Conservation (phyloP, 64 coral and sea anemone genomes). For the Astreopora myriophthalma region DNA sequence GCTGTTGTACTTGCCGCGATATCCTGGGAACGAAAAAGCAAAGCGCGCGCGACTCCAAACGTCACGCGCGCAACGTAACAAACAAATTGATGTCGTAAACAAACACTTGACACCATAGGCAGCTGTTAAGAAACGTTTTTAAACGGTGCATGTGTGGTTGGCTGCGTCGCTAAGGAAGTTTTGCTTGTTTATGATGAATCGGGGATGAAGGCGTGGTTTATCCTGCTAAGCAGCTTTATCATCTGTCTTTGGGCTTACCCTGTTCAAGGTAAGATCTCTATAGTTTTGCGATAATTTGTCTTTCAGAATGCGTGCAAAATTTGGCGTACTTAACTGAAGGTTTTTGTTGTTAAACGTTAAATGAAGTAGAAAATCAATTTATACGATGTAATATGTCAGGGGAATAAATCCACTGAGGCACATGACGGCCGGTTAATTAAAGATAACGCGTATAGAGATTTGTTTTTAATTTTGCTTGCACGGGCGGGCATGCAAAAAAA, state of each 20-base stretch:
- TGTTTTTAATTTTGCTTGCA: background rate
- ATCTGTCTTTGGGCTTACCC: background rate
- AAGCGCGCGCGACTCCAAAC: conserved; percentile 2
- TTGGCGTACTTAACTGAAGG: background rate
- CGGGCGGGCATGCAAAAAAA: background rate
- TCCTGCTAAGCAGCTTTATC: background rate
- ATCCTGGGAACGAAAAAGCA: background rate
- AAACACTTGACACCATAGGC: background rate
- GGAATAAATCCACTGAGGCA: no score
- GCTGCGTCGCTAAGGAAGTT: background rate
- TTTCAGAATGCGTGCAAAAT: background rate
- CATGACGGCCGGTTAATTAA: no score
- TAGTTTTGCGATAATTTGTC: background rate
- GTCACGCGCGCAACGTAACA: background rate
- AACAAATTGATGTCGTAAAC: conserved; percentile 21
- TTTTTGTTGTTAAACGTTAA: no score
- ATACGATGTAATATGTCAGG: background rate
- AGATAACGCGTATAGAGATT: no score
- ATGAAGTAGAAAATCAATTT: background rate
- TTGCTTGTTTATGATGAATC: background rate
- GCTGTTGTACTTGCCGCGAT: no score
- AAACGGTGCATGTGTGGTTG: background rate
- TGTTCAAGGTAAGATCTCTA: background rate
- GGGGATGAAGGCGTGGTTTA: background rate
- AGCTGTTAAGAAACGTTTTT: no score